phyloP scores from a whole-genome alignment of 2,113 vertebrate genomes.

The Austrofundulus limnaeus region DNA sequence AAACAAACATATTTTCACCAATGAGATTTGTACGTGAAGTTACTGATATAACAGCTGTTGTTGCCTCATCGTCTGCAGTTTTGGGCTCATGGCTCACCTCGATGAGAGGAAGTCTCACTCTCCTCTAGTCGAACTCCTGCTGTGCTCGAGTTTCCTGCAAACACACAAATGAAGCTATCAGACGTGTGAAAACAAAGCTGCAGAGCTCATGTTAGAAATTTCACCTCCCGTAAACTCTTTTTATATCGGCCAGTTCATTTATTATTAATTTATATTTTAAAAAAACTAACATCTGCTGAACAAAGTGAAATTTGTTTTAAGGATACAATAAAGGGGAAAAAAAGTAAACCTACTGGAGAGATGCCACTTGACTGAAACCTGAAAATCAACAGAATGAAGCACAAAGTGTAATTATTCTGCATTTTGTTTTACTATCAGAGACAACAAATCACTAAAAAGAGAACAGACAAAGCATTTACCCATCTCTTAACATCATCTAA shows the following conservation, averaged over 20 bases:
- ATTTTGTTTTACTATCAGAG: not conserved
- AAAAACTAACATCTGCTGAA: not conserved
- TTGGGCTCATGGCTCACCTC: conserved; percentile 60
- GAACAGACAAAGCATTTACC: too few species aligned
- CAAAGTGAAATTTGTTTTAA: not conserved
- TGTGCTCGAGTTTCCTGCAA: conserved; percentile 71
- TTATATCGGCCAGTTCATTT: too few species aligned
- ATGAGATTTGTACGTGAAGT: too few species aligned
- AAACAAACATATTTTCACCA: not conserved
- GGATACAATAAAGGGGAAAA: not conserved
- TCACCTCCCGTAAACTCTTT: not conserved
- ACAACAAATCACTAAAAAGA: too few species aligned
- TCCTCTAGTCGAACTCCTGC: conserved; percentile 71
- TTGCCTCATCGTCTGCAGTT: not conserved
- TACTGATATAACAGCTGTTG: too few species aligned
- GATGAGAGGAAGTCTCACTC: conserved; percentile 55
- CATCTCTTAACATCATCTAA: not conserved
- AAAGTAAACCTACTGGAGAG: conserved; percentile 81
- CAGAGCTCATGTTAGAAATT: not conserved
- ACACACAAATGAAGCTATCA: conserved; percentile 8
- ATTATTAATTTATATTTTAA: too few species aligned
- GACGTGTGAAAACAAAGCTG: not conserved
- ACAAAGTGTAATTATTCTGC: not conserved
- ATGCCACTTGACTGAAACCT: conserved; percentile 85
- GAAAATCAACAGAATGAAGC: conserved; percentile 23